Conservation (phyloP, 2,797 vertebrate genomes). For the Propithecus perrieri region DNA sequence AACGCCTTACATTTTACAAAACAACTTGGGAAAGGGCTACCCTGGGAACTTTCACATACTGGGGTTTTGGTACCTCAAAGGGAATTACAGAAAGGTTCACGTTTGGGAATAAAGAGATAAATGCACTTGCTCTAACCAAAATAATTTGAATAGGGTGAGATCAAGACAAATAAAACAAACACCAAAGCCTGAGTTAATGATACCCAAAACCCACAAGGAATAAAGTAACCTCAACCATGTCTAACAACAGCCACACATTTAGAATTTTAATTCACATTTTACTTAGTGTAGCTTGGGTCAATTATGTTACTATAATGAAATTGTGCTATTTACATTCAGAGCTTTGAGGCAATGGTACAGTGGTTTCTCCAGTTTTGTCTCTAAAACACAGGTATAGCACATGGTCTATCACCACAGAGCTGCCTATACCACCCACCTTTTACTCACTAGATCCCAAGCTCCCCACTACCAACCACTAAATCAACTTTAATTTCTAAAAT, state of each 20-base stretch:
- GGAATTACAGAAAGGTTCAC: neutral
- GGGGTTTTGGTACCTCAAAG: neutral
- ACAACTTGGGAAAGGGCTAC: neutral
- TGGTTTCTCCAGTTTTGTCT: neutral
- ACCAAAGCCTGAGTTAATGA: constrained; percentile 60
- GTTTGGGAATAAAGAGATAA: neutral
- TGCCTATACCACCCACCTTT: neutral
- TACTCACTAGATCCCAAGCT: neutral
- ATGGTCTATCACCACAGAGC: neutral
- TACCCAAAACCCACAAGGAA: constrained; percentile 60
- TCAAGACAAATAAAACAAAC: constrained; percentile 48
- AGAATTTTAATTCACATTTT: constrained; percentile 51
- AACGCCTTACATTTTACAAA: neutral
- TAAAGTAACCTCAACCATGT: constrained; percentile 46
- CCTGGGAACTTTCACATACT: neutral
- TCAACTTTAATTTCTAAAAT: neutral
- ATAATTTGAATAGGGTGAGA: neutral
- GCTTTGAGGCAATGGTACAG: neutral
- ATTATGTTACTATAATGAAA: constrained; percentile 35
- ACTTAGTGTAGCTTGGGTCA: constrained; percentile 34
- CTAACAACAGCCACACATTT: neutral
- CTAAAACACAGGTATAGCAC: neutral
- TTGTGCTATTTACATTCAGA: neutral
- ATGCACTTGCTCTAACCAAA: constrained; percentile 13
- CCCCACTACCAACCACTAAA: neutral